phyloP scores from a whole-genome alignment of 1,140 invertebrate species.

The Heliconius melpomene region DNA sequence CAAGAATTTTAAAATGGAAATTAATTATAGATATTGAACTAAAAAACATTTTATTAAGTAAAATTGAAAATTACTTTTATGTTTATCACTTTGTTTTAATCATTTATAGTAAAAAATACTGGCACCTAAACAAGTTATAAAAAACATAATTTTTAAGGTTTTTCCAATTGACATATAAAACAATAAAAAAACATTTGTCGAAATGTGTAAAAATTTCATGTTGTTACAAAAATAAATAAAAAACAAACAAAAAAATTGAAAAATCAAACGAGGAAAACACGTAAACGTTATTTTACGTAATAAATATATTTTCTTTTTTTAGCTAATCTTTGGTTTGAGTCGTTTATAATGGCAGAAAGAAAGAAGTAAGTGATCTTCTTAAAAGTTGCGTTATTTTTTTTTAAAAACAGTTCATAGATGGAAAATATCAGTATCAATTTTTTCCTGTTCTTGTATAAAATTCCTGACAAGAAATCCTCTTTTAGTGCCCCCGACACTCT shows the following conservation, averaged over 20 bases:
- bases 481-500: too few species aligned
- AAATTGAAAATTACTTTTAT: too few species aligned
- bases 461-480: too few species aligned
- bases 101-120: background rate
- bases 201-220: conserved; percentile 33
- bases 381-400: background rate
- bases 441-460: too few species aligned
- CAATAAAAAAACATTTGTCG: conserved; percentile 27
- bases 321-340: background rate
- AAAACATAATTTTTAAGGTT: background rate
- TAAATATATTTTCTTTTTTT: background rate
- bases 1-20: too few species aligned
- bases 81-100: too few species aligned
- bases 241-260: conserved; percentile 30
- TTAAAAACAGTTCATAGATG: background rate
- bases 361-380: conserved; percentile 43
- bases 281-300: conserved; percentile 4
- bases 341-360: conserved; percentile 45
- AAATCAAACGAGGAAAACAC: conserved; percentile 18
- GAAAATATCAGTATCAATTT: too few species aligned
- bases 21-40: too few species aligned
- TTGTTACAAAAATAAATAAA: conserved; percentile 28
- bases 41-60: too few species aligned
- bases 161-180: conserved; percentile 27
- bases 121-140: background rate